Conservation (phyloP, 2,888 invertebrate genomes). For the Masnerella sp. region DNA sequence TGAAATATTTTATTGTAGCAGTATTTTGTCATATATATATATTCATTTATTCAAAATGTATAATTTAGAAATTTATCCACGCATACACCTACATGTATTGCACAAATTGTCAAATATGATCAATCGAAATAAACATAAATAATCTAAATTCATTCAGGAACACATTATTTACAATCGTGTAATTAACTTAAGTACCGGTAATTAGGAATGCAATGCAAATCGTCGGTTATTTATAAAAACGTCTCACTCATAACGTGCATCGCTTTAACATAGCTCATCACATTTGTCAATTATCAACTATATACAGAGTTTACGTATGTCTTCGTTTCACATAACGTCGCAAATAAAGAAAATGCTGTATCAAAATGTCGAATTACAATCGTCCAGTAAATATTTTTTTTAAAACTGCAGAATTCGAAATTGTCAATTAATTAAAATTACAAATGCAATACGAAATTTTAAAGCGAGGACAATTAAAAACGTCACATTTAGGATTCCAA, state of each 20-base stretch:
- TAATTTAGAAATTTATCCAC: slow-evolving; percentile 40
- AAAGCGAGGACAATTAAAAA: no score
- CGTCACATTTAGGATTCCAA: no score
- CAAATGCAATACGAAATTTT: no score
- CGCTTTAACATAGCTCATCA: slow-evolving; percentile 33
- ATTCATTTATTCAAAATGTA: slow-evolving; percentile 34
- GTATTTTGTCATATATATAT: slow-evolving; percentile 25
- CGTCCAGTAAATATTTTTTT: no score
- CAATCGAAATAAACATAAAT: slow-evolving; percentile 30
- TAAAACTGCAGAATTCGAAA: no score
- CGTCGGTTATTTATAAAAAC: slow-evolving; percentile 41
- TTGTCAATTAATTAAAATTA: neutral
- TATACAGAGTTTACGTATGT: slow-evolving; percentile 39
- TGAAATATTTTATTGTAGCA: slow-evolving; percentile 42
- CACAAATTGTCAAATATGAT: slow-evolving; percentile 20
- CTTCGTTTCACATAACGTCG: slow-evolving; percentile 6
- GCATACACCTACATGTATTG: slow-evolving; percentile 45
- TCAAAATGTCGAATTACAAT: neutral
- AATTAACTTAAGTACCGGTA: slow-evolving; percentile 40
- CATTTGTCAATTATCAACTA: slow-evolving; percentile 37
- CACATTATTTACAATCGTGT: slow-evolving; percentile 43
- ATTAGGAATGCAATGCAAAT: slow-evolving; percentile 54
- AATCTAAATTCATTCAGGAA: slow-evolving; percentile 37
- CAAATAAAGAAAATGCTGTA: neutral
- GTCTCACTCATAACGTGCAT: slow-evolving; percentile 48